Conservation (phyloP, 2,888 invertebrate species). For the Leptura quadrifasciata region DNA sequence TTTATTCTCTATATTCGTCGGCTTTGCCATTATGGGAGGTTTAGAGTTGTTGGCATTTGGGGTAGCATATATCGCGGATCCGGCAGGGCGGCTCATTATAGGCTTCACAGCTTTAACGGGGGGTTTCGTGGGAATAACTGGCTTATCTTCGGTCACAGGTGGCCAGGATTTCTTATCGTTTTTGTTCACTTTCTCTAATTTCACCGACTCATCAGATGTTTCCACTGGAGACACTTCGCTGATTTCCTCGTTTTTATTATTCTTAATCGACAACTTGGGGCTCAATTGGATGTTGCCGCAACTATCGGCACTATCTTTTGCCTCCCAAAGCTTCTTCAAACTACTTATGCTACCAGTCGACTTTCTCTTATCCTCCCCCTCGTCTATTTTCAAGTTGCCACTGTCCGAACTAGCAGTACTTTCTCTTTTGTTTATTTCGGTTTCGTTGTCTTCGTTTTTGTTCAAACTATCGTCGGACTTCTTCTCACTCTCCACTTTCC, state of each 20-base stretch:
- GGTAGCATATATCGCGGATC: constrained; percentile 86
- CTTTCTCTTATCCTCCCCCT: constrained; percentile 89
- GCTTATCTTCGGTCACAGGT: constrained; percentile 77
- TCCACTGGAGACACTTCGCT: constrained; percentile 70
- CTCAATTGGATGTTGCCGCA: constrained; percentile 78
- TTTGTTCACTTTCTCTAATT: constrained; percentile 65
- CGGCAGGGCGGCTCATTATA: constrained; percentile 74
- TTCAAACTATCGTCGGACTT: constrained; percentile 66
- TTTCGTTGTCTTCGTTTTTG: constrained; percentile 63
- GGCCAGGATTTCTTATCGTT: constrained; percentile 76
- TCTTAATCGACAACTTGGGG: constrained; percentile 79
- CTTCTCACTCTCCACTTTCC: constrained; percentile 83
- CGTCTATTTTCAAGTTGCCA: constrained; percentile 75
- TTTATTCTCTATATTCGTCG: constrained; percentile 70
- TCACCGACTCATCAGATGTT: constrained; percentile 71
- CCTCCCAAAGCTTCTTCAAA: constrained; percentile 94
- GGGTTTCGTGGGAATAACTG: constrained; percentile 82
- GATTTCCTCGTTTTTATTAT: constrained; percentile 72
- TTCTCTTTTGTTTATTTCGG: constrained; percentile 73
- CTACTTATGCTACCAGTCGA: constrained; percentile 95
- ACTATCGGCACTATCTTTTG: constrained; percentile 78
- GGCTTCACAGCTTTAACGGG: constrained; percentile 80
- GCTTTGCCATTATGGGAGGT: constrained; percentile 76
- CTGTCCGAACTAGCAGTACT: constrained; percentile 73
- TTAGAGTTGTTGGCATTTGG: constrained; percentile 74